These are phyloP conservation scores for Bovichtus diacanthus DNA, from an alignment of 2,797 vertebrate genomes.

Conservation along the genomic window DNA sequence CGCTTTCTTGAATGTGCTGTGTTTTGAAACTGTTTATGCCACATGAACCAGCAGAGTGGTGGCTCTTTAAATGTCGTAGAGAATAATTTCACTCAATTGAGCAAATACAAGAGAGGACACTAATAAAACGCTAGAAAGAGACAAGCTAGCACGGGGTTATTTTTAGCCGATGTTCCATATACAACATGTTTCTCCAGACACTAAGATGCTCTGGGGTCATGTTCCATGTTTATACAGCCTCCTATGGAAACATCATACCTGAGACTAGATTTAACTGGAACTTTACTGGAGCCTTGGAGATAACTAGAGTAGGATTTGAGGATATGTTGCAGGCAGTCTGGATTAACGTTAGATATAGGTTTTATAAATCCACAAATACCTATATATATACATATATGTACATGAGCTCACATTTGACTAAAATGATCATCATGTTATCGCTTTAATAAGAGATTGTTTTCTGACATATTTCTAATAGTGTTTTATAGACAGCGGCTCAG, in stretches of 20 bases:
- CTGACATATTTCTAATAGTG: background rate
- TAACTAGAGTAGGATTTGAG: background rate
- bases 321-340: background rate
- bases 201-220: slow-evolving; percentile 64
- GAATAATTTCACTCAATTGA: slow-evolving; percentile 60
- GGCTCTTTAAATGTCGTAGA: slow-evolving; percentile 29
- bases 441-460: background rate
- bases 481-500: background rate
- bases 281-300: slow-evolving; percentile 7
- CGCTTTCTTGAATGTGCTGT: background rate
- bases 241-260: slow-evolving; percentile 50
- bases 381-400: slow-evolving; percentile 14
- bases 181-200: slow-evolving; percentile 72
- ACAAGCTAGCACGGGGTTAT: slow-evolving; percentile 62
- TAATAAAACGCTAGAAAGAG: slow-evolving; percentile 57
- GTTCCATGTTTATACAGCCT: slow-evolving; percentile 61
- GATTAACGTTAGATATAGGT: background rate
- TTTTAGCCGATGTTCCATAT: slow-evolving; percentile 76
- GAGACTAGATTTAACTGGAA: slow-evolving; percentile 12
- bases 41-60: slow-evolving; percentile 8
- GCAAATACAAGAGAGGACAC: slow-evolving; percentile 41
- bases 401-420: background rate
- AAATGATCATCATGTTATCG: background rate
- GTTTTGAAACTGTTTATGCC: slow-evolving; percentile 8
- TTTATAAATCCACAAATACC: background rate